Percentiles rank a stretch among this genome's conserved stretches.
Evolutionary conservation across 1,140 invertebrate genomes (phyloP).

Genomic region (Trialeurodes vaporariorum): DNA sequence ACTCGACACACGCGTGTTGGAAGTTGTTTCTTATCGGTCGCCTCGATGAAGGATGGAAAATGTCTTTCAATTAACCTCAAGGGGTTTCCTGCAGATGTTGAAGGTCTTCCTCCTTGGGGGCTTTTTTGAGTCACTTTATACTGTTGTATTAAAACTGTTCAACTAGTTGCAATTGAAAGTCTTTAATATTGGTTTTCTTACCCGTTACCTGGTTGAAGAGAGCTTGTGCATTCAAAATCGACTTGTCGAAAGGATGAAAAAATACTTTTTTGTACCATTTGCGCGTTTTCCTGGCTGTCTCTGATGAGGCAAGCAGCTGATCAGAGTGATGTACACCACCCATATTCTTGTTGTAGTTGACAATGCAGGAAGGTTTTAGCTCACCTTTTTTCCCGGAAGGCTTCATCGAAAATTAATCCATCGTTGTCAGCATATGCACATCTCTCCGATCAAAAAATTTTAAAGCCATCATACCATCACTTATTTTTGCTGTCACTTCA

Average conservation of each 20-base stretch:
- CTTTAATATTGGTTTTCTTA: slow-evolving; percentile 4
- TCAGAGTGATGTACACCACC: slow-evolving; percentile 31
- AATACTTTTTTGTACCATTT: slow-evolving; percentile 35
- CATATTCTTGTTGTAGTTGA: slow-evolving; percentile 33
- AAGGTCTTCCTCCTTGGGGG: background rate
- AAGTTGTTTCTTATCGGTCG: background rate
- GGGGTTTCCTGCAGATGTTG: background rate
- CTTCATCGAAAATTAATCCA: slow-evolving; percentile 23
- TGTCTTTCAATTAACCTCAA: background rate
- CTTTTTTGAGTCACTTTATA: slow-evolving; percentile 1
- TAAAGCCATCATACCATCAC: slow-evolving; percentile 24
- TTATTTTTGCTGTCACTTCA: slow-evolving; percentile 21
- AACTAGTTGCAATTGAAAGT: slow-evolving; percentile 14
- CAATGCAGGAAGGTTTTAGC: slow-evolving; percentile 30
- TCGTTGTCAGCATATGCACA: slow-evolving; percentile 27
- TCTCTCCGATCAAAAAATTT: slow-evolving; percentile 29
- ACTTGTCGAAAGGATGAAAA: slow-evolving; percentile 27
- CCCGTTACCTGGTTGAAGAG: slow-evolving; percentile 9
- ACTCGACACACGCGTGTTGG: background rate
- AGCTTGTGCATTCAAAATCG: slow-evolving; percentile 11
- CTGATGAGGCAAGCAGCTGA: slow-evolving; percentile 28
- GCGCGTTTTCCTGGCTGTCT: slow-evolving; percentile 27
- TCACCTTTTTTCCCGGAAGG: slow-evolving; percentile 15
- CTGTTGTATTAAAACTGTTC: slow-evolving; percentile 9
- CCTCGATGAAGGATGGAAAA: background rate